Percentiles rank a stretch among this genome's conserved stretches.
These are phyloP conservation scores for Eupsilia transversa DNA, from an alignment of 2,888 invertebrate genomes.

Conservation along the genomic window DNA sequence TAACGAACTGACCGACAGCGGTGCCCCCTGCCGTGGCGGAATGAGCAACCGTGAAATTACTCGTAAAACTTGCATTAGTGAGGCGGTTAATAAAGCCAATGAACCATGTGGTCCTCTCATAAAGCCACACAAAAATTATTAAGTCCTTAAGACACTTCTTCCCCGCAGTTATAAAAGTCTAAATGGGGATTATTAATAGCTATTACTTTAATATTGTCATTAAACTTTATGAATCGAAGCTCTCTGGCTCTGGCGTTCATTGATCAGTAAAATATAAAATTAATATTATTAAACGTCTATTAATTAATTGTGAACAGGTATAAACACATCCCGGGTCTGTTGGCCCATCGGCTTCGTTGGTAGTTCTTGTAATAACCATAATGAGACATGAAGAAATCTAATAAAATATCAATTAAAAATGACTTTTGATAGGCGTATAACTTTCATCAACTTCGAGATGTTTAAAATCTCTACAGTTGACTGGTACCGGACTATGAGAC, in stretches of 20 bases:
- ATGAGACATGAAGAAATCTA: conserved; percentile 32
- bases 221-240: conserved; percentile 67
- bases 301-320: conserved; percentile 59
- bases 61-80: conserved; percentile 88
- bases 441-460: conserved; percentile 13
- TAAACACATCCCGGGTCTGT: conserved; percentile 48
- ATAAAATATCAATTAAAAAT: conserved; percentile 32
- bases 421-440: conserved; percentile 17
- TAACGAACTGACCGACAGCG: conserved; percentile 52
- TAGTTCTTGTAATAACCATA: conserved; percentile 24
- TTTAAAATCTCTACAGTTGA: conserved; percentile 6
- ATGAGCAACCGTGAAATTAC: conserved; percentile 89
- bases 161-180: conserved; percentile 78
- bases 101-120: conserved; percentile 86
- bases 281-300: conserved; percentile 54
- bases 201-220: conserved; percentile 77
- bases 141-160: conserved; percentile 73
- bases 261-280: conserved; percentile 56
- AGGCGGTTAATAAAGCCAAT: conserved; percentile 82
- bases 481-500: neutral
- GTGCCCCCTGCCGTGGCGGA: conserved; percentile 80
- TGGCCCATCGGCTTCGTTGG: conserved; percentile 18
- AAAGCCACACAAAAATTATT: conserved; percentile 79
- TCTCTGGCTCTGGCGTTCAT: conserved; percentile 51
- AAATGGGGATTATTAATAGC: conserved; percentile 84